phyloP scores from a whole-genome alignment of 2,888 invertebrate species.

The Noctua fimbriata region DNA sequence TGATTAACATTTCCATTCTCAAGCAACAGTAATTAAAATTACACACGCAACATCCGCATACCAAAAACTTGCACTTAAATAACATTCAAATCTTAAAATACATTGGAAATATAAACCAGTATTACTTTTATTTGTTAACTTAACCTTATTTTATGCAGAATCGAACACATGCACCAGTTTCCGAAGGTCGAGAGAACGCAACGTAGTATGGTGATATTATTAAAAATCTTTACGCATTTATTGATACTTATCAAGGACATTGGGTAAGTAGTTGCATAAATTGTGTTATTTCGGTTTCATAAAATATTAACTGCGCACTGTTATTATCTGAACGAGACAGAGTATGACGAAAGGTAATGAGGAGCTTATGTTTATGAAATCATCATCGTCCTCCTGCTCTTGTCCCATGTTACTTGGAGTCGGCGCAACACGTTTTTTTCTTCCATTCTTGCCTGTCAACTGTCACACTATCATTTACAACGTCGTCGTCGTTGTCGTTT shows the following conservation, averaged over 20 bases:
- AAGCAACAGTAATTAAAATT: not conserved
- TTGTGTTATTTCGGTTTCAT: not conserved
- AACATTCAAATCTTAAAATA: slow-evolving; percentile 34
- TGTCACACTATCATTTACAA: too few species aligned
- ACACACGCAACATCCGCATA: slow-evolving; percentile 28
- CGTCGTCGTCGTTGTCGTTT: too few species aligned
- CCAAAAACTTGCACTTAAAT: not conserved
- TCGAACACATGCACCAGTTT: slow-evolving; percentile 25
- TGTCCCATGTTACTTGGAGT: too few species aligned
- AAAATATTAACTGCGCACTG: not conserved
- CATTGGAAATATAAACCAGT: slow-evolving; percentile 14
- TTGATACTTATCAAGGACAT: slow-evolving; percentile 38
- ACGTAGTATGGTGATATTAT: slow-evolving; percentile 4
- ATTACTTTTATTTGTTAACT: slow-evolving; percentile 15
- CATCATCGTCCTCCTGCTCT: not conserved
- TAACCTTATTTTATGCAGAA: slow-evolving; percentile 5
- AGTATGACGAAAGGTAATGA: not conserved
- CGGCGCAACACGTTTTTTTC: too few species aligned
- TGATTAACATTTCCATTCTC: not conserved
- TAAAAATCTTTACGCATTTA: not conserved
- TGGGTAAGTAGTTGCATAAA: slow-evolving; percentile 1
- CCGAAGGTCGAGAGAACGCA: slow-evolving; percentile 46
- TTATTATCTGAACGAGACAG: not conserved
- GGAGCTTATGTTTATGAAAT: not conserved
- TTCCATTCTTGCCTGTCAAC: too few species aligned